Percentiles rank a stretch among this genome's conserved stretches.
Evolutionary conservation across 1,140 invertebrate genomes (phyloP).

Genomic region (Cryptotermes secundus): DNA sequence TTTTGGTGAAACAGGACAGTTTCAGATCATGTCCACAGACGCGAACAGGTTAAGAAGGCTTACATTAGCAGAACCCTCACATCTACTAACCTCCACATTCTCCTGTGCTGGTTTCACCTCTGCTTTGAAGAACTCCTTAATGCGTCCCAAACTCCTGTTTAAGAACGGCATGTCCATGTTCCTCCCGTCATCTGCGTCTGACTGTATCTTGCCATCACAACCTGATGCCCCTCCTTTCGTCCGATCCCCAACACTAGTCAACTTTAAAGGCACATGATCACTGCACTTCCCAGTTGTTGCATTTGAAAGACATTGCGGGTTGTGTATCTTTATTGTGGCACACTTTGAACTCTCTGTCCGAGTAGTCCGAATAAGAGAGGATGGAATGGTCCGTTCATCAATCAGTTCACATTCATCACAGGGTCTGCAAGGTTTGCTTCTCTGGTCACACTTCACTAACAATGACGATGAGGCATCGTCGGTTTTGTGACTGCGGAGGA

Average conservation of each 20-base stretch:
- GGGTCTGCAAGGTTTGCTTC: not conserved
- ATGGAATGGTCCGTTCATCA: too few relatives aligned
- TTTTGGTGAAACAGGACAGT: too few relatives aligned
- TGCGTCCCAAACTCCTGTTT: not conserved
- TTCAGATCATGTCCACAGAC: too few relatives aligned
- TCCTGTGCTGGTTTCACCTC: not conserved
- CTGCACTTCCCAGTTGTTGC: not conserved
- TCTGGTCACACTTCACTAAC: not conserved
- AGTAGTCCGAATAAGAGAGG: not conserved
- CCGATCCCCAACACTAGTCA: not conserved
- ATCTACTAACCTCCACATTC: not conserved
- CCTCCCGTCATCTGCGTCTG: not conserved
- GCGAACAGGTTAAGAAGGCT: too few relatives aligned
- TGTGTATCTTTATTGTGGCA: too few relatives aligned
- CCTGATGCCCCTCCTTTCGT: not conserved
- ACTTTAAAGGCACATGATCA: not conserved
- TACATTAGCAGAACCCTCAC: too few relatives aligned
- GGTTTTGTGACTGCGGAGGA: slow-evolving; percentile 42
- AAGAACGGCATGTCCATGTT: not conserved
- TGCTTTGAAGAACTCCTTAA: not conserved
- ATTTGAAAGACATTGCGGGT: too few relatives aligned
- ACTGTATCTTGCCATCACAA: not conserved
- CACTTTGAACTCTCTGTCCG: not conserved
- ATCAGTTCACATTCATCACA: not conserved
- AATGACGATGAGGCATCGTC: not conserved